Evolutionary conservation across 2,797 vertebrate species (phyloP), one percentile per base, ranked within the genome.

Genomic region (Kryptolebias ocellatus): DNA sequence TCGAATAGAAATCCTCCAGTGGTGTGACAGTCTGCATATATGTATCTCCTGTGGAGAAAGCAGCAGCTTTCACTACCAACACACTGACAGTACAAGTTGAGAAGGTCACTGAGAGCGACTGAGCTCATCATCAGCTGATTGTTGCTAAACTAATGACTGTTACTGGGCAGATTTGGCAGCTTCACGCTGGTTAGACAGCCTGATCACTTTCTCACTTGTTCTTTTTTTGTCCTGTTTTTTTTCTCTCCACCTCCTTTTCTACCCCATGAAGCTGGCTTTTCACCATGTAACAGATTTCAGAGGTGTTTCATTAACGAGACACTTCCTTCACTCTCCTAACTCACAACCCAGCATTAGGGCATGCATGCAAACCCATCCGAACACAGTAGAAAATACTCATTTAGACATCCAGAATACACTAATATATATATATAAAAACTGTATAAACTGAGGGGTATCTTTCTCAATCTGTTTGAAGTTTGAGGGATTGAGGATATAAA

Each of bases 101-200:
- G 59, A 84, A 79, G 79, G 72, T 86, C 70, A 74, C 52, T 50
- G 47, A 60, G 76, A 73, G 65, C 53, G 72, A 55, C 61, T 62
- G 47, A 79, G 83, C 78, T 86, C 56, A 52, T 73, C 69, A 56
- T 69, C 66, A 63, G 56, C 68, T 78, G 60, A 72, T 60, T 49
- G 74, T 55, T 72, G 69, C 74, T 70, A 50, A 64, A 79, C 67
- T 78, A 34, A 62, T 45, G 18, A 65, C 49, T 57, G 90, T 92
- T 92, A 86, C 87, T 34, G 64, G 89, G 90, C 89, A 90, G 90
- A 92, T 84, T 81, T 80, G 16, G 28, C 28, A 52, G 55, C 62
- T 73, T 80, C 64, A 67, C 24, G 50, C 31, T 56, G 49, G 39
- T 73, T 42, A 42, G 39, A 42, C 39, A 42, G 39, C 39, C 11